phyloP scores from a whole-genome alignment of 2,888 invertebrate species.

The Buathra laborator region DNA sequence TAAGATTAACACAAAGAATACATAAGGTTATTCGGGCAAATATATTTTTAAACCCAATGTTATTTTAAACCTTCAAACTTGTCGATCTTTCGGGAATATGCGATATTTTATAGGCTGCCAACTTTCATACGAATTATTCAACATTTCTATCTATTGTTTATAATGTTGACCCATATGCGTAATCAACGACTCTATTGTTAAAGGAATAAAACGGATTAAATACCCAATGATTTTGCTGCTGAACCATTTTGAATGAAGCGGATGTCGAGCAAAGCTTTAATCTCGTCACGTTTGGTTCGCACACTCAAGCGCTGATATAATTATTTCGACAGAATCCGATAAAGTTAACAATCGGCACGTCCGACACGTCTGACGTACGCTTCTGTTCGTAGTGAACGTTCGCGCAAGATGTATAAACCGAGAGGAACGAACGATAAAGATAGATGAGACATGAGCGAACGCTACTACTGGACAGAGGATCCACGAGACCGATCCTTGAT shows the following conservation, averaged over 20 bases:
- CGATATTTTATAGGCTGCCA: too few species aligned
- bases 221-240: neutral
- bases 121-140: neutral
- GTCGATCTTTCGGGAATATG: too few species aligned
- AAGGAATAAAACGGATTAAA: neutral
- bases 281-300: neutral
- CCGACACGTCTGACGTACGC: neutral
- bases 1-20: neutral
- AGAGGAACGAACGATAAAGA: neutral
- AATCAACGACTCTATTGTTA: neutral
- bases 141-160: neutral
- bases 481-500: conserved; percentile 51
- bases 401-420: neutral
- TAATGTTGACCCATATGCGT: neutral
- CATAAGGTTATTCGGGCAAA: too few species aligned
- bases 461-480: conserved; percentile 7
- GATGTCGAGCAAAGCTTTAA: neutral
- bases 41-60: too few species aligned
- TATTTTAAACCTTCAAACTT: too few species aligned
- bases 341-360: neutral
- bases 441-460: neutral
- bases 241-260: neutral
- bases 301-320: conserved; percentile 1
- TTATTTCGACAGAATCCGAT: conserved; percentile 1
- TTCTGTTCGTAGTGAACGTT: neutral